Evolutionary conservation across 2,113 vertebrate species (phyloP).

Genomic region (Cathartes aura): DNA sequence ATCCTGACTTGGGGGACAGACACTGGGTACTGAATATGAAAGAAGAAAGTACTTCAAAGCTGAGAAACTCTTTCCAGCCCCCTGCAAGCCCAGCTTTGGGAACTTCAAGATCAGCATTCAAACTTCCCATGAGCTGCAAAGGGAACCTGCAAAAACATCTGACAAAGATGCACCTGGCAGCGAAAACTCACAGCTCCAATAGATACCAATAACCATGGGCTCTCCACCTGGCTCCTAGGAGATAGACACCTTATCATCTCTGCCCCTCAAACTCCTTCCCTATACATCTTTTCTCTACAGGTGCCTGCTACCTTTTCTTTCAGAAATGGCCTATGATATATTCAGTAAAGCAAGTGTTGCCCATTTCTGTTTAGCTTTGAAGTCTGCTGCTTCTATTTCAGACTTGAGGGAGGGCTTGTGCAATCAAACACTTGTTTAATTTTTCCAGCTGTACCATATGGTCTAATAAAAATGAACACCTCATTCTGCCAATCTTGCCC

Average conservation of each 20-base stretch:
- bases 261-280: neutral
- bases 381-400: neutral
- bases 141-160: neutral
- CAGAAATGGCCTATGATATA: neutral
- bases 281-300: neutral
- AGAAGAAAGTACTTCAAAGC: neutral
- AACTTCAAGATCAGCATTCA: neutral
- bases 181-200: neutral
- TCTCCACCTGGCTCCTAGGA: neutral
- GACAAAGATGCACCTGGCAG: neutral
- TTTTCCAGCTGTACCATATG: neutral
- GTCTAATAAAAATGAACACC: neutral
- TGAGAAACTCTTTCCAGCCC: neutral
- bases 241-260: neutral
- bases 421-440: neutral
- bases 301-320: neutral
- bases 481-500: neutral
- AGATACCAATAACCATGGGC: neutral
- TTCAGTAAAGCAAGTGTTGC: neutral
- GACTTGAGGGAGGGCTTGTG: neutral
- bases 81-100: rapidly evolving
- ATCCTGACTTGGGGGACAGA: neutral
- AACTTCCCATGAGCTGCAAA: neutral
- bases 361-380: neutral
- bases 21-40: neutral